These are phyloP conservation scores for Troides oblongomaculatus DNA, from an alignment of 2,888 invertebrate genomes.

Conservation along the genomic window DNA sequence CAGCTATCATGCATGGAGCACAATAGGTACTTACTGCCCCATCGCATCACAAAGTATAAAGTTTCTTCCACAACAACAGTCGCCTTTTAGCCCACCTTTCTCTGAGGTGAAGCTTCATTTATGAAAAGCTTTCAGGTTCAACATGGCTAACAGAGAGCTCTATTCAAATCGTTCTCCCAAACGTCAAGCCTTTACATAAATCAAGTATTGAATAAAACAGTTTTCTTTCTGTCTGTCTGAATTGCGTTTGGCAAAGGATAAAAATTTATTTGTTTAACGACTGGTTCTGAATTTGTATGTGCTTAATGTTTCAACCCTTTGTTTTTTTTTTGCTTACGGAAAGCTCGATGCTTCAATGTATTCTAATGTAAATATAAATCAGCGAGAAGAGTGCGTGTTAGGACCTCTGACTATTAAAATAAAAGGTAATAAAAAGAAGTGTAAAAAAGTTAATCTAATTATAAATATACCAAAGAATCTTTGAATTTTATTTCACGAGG, in stretches of 20 bases:
- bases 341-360: too few species aligned
- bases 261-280: conserved; percentile 30
- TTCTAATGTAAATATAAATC: too few species aligned
- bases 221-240: conserved; percentile 50
- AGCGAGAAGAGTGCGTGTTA: too few species aligned
- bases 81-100: conserved; percentile 62
- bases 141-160: conserved; percentile 61
- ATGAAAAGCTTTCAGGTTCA: conserved; percentile 75
- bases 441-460: too few species aligned
- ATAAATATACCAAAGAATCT: too few species aligned
- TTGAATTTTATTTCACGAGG: too few species aligned
- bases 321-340: neutral
- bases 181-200: conserved; percentile 57
- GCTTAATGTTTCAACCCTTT: conserved; percentile 3
- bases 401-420: too few species aligned
- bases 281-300: conserved; percentile 20
- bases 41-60: conserved; percentile 52
- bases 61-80: conserved; percentile 57
- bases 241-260: conserved; percentile 39
- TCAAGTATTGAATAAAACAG: conserved; percentile 63
- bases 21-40: conserved; percentile 40
- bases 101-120: conserved; percentile 66
- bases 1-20: conserved; percentile 10
- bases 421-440: too few species aligned
- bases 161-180: conserved; percentile 72